Evolutionary conservation across 2,888 invertebrate species (phyloP), one percentile per base, ranked within the genome.

Genomic region (Molorchus minor): DNA sequence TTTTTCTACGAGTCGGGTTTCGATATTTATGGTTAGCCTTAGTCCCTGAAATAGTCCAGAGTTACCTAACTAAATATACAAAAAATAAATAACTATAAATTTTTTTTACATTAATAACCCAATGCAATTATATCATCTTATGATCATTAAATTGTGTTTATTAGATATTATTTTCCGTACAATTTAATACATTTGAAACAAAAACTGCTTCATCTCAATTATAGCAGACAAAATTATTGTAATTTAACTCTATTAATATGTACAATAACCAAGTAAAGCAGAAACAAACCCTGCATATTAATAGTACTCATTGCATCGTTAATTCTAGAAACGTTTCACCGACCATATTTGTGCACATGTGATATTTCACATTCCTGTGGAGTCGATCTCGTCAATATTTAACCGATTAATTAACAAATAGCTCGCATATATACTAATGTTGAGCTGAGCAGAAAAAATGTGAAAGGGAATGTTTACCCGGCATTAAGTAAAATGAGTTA

Each of bases 401-500:
- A 47, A 19, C 13, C 12, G 12, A 33, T 46, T 46, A 33, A 33
- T 33, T 33, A 44, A 29, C 16, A 16, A 29, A 44, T 15, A 44
- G 3, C 8, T 29, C 7, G 12, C 43, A 13, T n/a, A 15, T 16
- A 44, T 25, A n/a, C 21, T 29, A 44, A 30, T 44, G 44, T 44
- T 35, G 10, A n/a, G n/a, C 33, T n/a, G 33, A 4, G n/a, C 17
- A 33, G 30, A 46, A 30, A 46, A 46, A 29, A 16, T 10, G 29
- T 45, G 21, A 16, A 30, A n/a, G 25, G 1, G 21, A 30, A 38
- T 36, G 49, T 38, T 49, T 49, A 58, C 29, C 47, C 38, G 44
- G 68, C 63, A 68, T 71, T 73, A 73, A 71, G 69, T 63, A 72
- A 75, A 78, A 76, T 78, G 77, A 79, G 78, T 77, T 77, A 79